A percentile compares a stretch with the other conserved stretches of the same genome.
Conservation (phyloP, 2,113 vertebrate genomes). For the Phyllopteryx taeniolatus region DNA sequence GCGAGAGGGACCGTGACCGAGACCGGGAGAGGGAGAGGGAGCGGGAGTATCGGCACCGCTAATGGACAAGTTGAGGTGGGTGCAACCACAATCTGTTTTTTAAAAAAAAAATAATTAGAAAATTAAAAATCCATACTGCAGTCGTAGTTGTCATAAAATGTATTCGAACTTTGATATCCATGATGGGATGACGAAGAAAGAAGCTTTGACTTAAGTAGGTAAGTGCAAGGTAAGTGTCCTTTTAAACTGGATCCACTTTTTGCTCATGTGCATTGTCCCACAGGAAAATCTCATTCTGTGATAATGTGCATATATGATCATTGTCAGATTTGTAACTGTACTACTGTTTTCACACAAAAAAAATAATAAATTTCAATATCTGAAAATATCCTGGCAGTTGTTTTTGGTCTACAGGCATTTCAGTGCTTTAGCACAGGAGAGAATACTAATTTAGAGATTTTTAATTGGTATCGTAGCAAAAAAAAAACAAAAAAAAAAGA, state of each 20-base stretch:
- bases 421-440: slow-evolving; percentile 30
- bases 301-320: not conserved
- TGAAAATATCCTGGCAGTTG: slow-evolving; percentile 21
- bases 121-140: not conserved
- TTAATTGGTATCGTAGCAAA: not conserved
- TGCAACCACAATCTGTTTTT: slow-evolving; percentile 21
- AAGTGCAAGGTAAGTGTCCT: slow-evolving; percentile 57
- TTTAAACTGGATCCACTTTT: not conserved
- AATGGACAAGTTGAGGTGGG: slow-evolving; percentile 78
- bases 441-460: not conserved
- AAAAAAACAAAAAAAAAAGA: not conserved
- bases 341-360: slow-evolving; percentile 4
- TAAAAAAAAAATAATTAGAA: no score
- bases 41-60: slow-evolving; percentile 93
- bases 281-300: not conserved
- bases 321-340: slow-evolving; percentile 25
- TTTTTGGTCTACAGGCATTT: slow-evolving; percentile 30
- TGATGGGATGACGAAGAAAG: not conserved
- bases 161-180: not conserved
- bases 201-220: slow-evolving; percentile 31
- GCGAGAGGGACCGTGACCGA: slow-evolving; percentile 88
- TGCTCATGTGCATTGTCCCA: slow-evolving; percentile 11
- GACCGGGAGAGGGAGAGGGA: slow-evolving; percentile 93
- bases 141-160: not conserved
- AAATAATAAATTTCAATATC: not conserved